A percentile compares a stretch with the other conserved stretches of the same genome.
These are phyloP conservation scores for Cephus nigrinus DNA, from an alignment of 2,888 invertebrate genomes.

Conservation along the genomic window DNA sequence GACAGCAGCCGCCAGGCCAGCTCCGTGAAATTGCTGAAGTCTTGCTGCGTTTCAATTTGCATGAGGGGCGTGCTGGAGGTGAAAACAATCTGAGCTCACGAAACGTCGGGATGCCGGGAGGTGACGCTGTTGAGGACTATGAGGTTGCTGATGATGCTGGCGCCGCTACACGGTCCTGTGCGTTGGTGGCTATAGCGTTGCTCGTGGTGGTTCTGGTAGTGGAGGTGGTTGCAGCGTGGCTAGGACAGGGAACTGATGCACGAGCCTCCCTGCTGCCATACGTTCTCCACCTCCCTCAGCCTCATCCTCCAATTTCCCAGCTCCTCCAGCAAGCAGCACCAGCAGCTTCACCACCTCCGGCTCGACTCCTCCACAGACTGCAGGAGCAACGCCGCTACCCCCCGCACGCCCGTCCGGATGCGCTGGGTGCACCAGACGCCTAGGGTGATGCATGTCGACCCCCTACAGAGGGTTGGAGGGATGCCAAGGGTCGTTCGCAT, in stretches of 20 bases:
- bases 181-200: background rate
- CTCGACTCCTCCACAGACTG: background rate
- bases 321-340: slow-evolving; percentile 10
- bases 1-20: background rate
- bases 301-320: slow-evolving; percentile 12
- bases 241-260: slow-evolving; percentile 50
- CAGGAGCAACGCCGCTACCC: slow-evolving; percentile 14
- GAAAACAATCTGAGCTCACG: slow-evolving; percentile 12
- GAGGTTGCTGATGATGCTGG: background rate
- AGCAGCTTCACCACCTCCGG: background rate
- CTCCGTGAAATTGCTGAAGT: background rate
- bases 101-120: slow-evolving; percentile 10
- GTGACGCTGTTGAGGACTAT: background rate
- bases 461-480: slow-evolving; percentile 40
- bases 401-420: slow-evolving; percentile 41
- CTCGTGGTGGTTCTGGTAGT: background rate
- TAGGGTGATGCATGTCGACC: slow-evolving; percentile 50
- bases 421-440: slow-evolving; percentile 55
- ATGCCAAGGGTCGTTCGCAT: slow-evolving; percentile 51
- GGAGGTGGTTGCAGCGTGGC: slow-evolving; percentile 25
- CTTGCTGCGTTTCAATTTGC: slow-evolving; percentile 19
- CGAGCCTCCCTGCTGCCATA: slow-evolving; percentile 33
- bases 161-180: background rate
- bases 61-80: slow-evolving; percentile 11
- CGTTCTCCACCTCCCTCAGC: slow-evolving; percentile 15